Evolutionary conservation across 2,888 invertebrate genomes (phyloP), one percentile per base, ranked within the genome.

Genomic region (Dryomyza anilis): DNA sequence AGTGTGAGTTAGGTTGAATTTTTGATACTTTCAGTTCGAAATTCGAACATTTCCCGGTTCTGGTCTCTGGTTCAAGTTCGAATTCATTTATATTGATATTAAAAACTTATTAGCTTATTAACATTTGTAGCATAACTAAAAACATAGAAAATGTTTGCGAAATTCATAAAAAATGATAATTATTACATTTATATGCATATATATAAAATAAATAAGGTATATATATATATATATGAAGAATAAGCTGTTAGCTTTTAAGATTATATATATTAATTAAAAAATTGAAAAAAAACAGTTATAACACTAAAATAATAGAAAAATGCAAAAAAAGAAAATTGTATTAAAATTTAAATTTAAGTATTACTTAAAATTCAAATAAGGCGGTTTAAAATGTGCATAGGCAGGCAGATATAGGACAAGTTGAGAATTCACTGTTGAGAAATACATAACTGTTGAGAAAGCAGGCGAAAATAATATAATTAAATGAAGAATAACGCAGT

Each of bases 251-350:
- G 60, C 50, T 60, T 50, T 50, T 60, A 60, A 60, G 60, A 60
- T 25, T 45, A 58, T 58, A 58, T 46, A 58, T 27, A 46, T 57
- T n/a, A n/a, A 46, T 43, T 39, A n/a, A 61, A 27, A 50, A 21
- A 30, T 59, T 52, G 61, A 70, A 69, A 65, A 70, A 72, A 59
- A 65, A 70, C 55, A 63, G 62, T 57, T 58, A 65, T 16, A 53
- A 69, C 60, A 66, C 69, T 67, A 66, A 73, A 68, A 68, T 67
- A 71, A 67, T 67, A 71, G 61, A 70, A 68, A 70, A 72, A 72
- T 70, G 72, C 72, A 78, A 61, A 36, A 52, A 23, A 23, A 60
- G 48, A 55, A 56, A 25, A 39, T 61, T 61, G 46, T 50, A n/a
- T n/a, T n/a, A 61, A 56, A 61, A 57, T 56, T 56, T 53, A 53